Conservation (phyloP, 2,113 vertebrate genomes). For the Mugil cephalus region DNA sequence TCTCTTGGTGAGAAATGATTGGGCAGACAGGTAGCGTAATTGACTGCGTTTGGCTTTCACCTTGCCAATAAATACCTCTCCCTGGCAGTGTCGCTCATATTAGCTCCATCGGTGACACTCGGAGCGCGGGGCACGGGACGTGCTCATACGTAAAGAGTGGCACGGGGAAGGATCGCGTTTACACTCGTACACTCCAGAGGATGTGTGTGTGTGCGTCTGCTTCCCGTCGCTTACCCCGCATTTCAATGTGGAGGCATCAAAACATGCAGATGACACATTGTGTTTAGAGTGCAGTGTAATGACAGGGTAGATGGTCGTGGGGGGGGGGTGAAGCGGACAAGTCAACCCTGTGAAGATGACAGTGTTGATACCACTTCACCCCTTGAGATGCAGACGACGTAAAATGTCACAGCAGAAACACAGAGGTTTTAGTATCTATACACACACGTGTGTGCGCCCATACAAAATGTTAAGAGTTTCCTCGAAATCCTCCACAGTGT, state of each 20-base stretch:
- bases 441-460: constrained; percentile 12
- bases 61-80: constrained; percentile 73
- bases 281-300: constrained; percentile 63
- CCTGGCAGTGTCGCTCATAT: constrained; percentile 64
- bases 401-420: constrained; percentile 46
- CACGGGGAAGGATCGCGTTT: constrained; percentile 25
- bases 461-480: background rate
- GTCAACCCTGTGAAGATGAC: constrained; percentile 66
- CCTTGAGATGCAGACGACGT: constrained; percentile 48
- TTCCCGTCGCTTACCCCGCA: constrained; percentile 27
- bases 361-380: constrained; percentile 41
- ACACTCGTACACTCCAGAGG: constrained; percentile 3
- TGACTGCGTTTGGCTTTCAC: constrained; percentile 83
- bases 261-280: constrained; percentile 63
- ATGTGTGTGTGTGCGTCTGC: background rate
- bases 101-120: constrained; percentile 72
- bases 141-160: constrained; percentile 19
- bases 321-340: constrained; percentile 25
- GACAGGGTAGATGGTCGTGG: constrained; percentile 46
- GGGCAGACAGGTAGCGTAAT: constrained; percentile 80
- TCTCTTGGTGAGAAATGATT: constrained; percentile 80
- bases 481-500: constrained; percentile 42
- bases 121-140: constrained; percentile 47
- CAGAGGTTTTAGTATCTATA: constrained; percentile 19
- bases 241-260: constrained; percentile 51